Evolutionary conservation across 2,113 vertebrate genomes (phyloP).

Genomic region (Anhinga rufa): DNA sequence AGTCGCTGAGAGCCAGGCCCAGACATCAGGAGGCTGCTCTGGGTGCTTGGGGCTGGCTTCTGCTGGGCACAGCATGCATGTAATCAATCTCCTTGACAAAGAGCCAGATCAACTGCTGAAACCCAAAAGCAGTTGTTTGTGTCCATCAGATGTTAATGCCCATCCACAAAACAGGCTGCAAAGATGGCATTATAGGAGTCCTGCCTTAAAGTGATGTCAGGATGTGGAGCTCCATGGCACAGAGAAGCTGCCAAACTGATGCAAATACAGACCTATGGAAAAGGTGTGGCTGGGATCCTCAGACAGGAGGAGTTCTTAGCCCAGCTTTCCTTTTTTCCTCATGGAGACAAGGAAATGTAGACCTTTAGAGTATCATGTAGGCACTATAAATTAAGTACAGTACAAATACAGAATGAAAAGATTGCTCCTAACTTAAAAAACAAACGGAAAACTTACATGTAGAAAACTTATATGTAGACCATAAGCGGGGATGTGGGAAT

Average conservation of each 20-base stretch:
- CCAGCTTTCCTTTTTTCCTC: neutral
- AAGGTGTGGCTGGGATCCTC: neutral
- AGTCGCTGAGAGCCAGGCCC: neutral
- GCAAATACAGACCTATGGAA: neutral
- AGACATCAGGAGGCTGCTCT: neutral
- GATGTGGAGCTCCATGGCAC: neutral
- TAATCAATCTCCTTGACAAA: neutral
- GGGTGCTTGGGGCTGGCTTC: rapidly evolving
- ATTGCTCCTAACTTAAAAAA: neutral
- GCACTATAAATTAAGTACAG: neutral
- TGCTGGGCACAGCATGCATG: neutral
- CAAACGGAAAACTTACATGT: neutral
- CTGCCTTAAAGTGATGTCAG: neutral
- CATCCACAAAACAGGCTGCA: neutral
- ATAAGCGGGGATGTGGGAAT: neutral
- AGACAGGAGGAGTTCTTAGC: neutral
- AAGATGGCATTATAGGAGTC: neutral
- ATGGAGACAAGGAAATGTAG: neutral
- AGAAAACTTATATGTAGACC: no score
- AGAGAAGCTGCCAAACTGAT: neutral
- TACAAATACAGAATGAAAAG: neutral
- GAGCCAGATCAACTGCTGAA: neutral
- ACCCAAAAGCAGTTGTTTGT: neutral
- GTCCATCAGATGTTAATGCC: neutral
- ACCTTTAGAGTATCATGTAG: neutral